Evolutionary conservation across 2,888 invertebrate genomes (phyloP).

Genomic region (Brenthis hecate): DNA sequence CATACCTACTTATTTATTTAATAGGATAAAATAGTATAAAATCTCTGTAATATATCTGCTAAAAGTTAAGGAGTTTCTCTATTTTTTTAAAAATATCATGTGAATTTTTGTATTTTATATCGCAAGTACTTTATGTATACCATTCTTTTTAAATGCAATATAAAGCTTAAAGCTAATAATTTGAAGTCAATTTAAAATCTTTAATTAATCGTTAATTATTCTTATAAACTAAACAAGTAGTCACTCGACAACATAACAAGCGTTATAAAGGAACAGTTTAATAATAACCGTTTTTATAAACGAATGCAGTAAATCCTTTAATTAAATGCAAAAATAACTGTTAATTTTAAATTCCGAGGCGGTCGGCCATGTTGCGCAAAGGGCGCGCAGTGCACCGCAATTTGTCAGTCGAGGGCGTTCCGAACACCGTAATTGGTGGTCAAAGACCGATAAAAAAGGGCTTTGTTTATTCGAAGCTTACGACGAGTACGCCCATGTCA

Average conservation of each 20-base stretch:
- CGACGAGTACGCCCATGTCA: conserved; percentile 44
- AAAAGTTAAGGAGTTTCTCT: no score
- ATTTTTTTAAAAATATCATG: no score
- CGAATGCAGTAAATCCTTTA: conserved; percentile 19
- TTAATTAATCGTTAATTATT: not conserved
- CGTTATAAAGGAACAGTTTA: not conserved
- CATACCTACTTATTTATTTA: no score
- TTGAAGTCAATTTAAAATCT: not conserved
- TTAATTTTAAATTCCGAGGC: conserved; percentile 41
- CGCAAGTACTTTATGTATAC: no score
- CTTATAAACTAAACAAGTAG: not conserved
- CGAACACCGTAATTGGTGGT: conserved; percentile 67
- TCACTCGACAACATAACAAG: conserved; percentile 18
- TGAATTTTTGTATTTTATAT: no score
- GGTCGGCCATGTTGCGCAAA: conserved; percentile 55
- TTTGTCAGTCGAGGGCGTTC: conserved; percentile 74
- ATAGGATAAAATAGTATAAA: no score
- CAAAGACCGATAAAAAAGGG: conserved; percentile 59
- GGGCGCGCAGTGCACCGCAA: conserved; percentile 64
- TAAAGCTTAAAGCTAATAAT: not conserved
- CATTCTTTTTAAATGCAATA: no score
- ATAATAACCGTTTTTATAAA: conserved; percentile 5
- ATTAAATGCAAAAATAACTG: conserved; percentile 28
- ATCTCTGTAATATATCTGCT: no score
- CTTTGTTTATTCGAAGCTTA: conserved; percentile 49